Evolutionary conservation across 2,113 vertebrate genomes (phyloP).

Genomic region (Rallus limicola): DNA sequence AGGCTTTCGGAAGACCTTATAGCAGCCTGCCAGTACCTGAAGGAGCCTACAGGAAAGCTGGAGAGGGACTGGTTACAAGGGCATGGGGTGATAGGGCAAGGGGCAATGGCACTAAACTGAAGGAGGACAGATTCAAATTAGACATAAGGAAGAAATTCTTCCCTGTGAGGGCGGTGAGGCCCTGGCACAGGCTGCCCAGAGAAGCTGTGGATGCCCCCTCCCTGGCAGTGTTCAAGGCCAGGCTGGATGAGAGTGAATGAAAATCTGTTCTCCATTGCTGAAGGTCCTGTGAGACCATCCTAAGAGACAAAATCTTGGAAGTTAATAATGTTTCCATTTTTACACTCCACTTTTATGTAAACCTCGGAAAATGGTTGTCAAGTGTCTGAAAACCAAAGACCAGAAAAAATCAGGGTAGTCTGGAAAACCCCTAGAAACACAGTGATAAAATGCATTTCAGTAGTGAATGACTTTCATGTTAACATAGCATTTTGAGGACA

Average conservation of each 20-base stretch:
- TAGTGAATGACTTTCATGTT: neutral
- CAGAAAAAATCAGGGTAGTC: neutral
- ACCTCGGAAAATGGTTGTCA: neutral
- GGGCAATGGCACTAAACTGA: too few species aligned
- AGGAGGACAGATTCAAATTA: too few species aligned
- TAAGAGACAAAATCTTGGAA: neutral
- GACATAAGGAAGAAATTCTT: too few species aligned
- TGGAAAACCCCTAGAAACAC: neutral
- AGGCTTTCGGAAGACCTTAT: too few species aligned
- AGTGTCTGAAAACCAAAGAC: neutral
- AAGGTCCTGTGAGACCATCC: neutral
- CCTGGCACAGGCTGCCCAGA: too few species aligned
- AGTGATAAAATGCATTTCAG: neutral
- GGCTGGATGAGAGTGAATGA: neutral
- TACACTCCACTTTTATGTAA: neutral
- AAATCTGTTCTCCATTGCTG: neutral
- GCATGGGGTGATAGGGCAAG: too few species aligned
- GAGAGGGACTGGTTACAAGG: too few species aligned
- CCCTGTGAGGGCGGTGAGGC: too few species aligned
- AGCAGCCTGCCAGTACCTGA: too few species aligned
- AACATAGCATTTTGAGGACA: neutral
- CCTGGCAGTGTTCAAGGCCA: too few species aligned
- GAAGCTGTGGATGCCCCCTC: too few species aligned
- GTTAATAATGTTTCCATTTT: neutral
- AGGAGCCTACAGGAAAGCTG: too few species aligned